Conservation (phyloP, 2,888 invertebrate genomes). For the Eustalomyia histrio region DNA sequence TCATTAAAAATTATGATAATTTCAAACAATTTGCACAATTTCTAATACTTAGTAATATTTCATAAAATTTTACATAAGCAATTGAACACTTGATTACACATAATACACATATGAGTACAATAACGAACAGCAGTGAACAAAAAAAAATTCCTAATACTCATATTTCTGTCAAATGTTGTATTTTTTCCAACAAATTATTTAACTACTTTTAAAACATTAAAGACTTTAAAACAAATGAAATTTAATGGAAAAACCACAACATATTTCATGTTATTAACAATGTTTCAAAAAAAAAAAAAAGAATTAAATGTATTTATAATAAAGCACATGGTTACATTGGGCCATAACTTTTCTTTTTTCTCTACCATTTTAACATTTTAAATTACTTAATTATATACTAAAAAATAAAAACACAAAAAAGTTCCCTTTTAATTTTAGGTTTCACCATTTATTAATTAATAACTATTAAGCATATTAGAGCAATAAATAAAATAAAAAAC, state of each 20-base stretch:
- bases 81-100: constrained; percentile 37
- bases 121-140: background rate
- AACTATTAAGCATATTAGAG: constrained; percentile 13
- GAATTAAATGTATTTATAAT: background rate
- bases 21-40: constrained; percentile 15
- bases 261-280: constrained; percentile 13
- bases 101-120: background rate
- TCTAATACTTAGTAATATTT: background rate
- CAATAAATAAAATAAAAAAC: constrained; percentile 23
- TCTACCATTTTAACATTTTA: constrained; percentile 10
- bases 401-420: background rate
- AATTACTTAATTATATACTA: constrained; percentile 40
- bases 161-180: background rate
- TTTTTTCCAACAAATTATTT: background rate
- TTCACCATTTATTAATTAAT: constrained; percentile 30
- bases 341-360: constrained; percentile 15
- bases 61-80: constrained; percentile 22
- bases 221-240: constrained; percentile 1
- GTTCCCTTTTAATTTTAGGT: constrained; percentile 6
- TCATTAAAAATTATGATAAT: constrained; percentile 4
- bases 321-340: background rate
- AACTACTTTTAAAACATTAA: background rate
- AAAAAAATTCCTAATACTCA: constrained; percentile 17
- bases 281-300: constrained; percentile 1
- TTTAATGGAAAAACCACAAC: constrained; percentile 53